Evolutionary conservation across 1,140 invertebrate species (phyloP).

Genomic region (Aphaenogaster floridana): DNA sequence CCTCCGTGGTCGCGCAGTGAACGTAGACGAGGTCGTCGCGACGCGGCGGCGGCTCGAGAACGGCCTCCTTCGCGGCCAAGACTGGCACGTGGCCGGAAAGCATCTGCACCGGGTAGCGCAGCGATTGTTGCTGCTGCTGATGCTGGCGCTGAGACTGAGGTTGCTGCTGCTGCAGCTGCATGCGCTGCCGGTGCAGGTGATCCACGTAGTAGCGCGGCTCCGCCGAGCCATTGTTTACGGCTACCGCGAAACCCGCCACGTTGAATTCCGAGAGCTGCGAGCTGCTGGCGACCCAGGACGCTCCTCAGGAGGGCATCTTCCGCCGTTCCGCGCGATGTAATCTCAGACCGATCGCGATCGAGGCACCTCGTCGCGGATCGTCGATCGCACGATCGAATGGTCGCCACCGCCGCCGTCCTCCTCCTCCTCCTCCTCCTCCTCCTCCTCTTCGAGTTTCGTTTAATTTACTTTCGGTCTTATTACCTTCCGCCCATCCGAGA

Average conservation of each 20-base stretch:
- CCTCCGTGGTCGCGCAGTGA: constrained; percentile 75
- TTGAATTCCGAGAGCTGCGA: constrained; percentile 64
- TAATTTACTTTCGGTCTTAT: constrained; percentile 40
- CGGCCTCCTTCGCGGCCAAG: constrained; percentile 63
- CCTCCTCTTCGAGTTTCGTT: constrained; percentile 4
- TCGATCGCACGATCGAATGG: constrained; percentile 17
- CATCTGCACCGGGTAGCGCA: constrained; percentile 59
- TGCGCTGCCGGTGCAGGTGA: constrained; percentile 69
- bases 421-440: not conserved
- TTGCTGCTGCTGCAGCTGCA: constrained; percentile 68
- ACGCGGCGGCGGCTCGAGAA: constrained; percentile 66
- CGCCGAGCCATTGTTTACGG: constrained; percentile 79
- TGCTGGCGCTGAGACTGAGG: constrained; percentile 37
- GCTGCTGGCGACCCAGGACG: not conserved
- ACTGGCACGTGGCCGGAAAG: constrained; percentile 58
- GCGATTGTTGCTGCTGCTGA: constrained; percentile 41
- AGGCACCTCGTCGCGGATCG: constrained; percentile 51
- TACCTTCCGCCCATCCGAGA: not conserved
- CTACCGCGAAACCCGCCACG: constrained; percentile 79
- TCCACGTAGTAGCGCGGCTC: constrained; percentile 75
- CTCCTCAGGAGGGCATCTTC: constrained; percentile 37
- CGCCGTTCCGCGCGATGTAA: constrained; percentile 49
- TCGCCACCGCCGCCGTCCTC: not conserved
- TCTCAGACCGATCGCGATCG: constrained; percentile 43
- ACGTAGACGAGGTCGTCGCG: constrained; percentile 77